Evolutionary conservation across 1,140 invertebrate genomes (phyloP).

Genomic region (Apis dorsata): DNA sequence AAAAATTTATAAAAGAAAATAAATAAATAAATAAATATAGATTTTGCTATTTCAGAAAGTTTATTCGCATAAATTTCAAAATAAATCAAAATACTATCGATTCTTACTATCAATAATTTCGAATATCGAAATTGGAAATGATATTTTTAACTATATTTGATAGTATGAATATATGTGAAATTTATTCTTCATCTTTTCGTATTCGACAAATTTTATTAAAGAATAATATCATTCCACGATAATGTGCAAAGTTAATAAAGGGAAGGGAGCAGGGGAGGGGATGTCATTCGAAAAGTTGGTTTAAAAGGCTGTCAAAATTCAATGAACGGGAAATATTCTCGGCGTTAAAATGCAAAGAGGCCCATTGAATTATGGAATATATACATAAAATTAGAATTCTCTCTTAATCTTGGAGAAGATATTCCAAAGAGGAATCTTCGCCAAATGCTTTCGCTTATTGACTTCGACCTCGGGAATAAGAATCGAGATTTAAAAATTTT

Average conservation of each 20-base stretch:
- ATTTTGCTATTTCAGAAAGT: too few species aligned
- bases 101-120: too few species aligned
- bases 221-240: background rate
- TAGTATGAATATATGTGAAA: too few species aligned
- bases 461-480: background rate
- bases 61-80: too few species aligned
- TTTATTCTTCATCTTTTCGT: too few species aligned
- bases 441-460: constrained; percentile 27
- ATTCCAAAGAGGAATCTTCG: background rate
- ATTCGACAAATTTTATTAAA: background rate
- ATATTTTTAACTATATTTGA: too few species aligned
- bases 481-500: background rate
- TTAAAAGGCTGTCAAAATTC: constrained; percentile 34
- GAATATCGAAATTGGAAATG: too few species aligned
- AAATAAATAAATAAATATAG: too few species aligned
- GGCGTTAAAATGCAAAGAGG: constrained; percentile 37
- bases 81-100: too few species aligned
- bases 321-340: constrained; percentile 5
- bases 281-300: background rate
- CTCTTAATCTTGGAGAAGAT: constrained; percentile 7
- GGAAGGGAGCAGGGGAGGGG: background rate
- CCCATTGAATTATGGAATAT: constrained; percentile 25
- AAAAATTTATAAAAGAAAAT: too few species aligned
- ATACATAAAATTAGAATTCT: constrained; percentile 42
- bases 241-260: background rate